Conservation (phyloP, 2,797 vertebrate genomes). For the Hyperoplus lanceolatus region DNA sequence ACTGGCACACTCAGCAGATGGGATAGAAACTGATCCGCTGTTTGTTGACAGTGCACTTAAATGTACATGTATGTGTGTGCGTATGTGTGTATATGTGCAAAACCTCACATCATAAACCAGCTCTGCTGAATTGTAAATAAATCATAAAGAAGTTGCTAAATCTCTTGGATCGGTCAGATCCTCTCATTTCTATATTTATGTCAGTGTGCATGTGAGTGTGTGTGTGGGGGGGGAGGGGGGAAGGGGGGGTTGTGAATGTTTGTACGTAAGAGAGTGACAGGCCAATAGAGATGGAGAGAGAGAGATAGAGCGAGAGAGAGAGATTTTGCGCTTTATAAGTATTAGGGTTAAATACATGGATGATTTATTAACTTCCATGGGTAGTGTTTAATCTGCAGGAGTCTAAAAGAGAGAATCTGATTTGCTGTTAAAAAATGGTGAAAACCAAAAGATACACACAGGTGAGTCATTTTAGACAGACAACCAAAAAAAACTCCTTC, state of each 20-base stretch:
- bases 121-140: constrained; percentile 84
- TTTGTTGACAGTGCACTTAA: constrained; percentile 91
- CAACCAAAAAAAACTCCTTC: constrained; percentile 23
- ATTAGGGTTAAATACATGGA: constrained; percentile 82
- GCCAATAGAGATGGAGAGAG: neutral
- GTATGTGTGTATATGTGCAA: constrained; percentile 10
- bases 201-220: constrained; percentile 14
- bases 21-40: constrained; percentile 84
- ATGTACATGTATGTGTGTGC: constrained; percentile 53
- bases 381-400: constrained; percentile 60
- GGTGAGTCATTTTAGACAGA: constrained; percentile 56
- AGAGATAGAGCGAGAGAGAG: neutral
- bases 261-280: neutral
- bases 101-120: constrained; percentile 52
- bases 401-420: constrained; percentile 34
- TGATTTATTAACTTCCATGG: constrained; percentile 80
- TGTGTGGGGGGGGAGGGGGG: neutral
- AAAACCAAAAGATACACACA: constrained; percentile 40
- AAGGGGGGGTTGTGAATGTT: neutral
- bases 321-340: constrained; percentile 62
- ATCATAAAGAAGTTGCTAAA: constrained; percentile 84
- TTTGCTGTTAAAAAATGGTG: constrained; percentile 22
- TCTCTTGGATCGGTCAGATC: constrained; percentile 51
- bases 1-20: constrained; percentile 82
- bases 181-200: constrained; percentile 10